Evolutionary conservation across 2,888 invertebrate species (phyloP), one percentile per base, ranked within the genome.

Genomic region (Caenorhabditis auriculariae): DNA sequence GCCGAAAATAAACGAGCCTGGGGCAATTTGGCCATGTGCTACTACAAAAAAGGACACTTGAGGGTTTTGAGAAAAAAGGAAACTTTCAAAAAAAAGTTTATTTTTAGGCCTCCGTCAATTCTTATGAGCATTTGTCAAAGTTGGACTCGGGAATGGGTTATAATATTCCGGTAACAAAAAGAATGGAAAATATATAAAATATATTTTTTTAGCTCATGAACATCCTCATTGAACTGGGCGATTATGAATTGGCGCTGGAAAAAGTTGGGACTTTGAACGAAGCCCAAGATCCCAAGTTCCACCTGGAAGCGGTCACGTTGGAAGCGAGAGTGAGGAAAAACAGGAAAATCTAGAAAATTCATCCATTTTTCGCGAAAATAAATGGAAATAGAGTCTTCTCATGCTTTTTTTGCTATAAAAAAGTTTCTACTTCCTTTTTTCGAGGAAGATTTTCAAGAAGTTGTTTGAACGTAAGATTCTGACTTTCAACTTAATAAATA

Each of bases 71-170:
- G 15, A 43, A 7, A 23, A 15, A 35, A 38, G 21, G 17, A 17
- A 12, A 15, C 9, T 9, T 41, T 15, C 21, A 9, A 15, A 41
- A 15, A 12, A 15, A 9, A 41, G 17, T 17, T 15, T 12, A 19
- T 41, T 56, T 56, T 45, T 27, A 56, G 56, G 66, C 69, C 2
- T 55, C 69, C 1, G 59, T 66, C 26, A 69, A 54, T 29, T 63
- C 69, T 12, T 69, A 69, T 38, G 49, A 49, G 7, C 54, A 69
- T 21, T 44, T 64, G 26, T 35, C 61, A 0, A 43, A 54, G 27
- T 45, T 66, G 35, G 45, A 64, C 9, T 51, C 44, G 7, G 54
- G 48, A 19, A 54, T 54, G 29, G 62, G 60, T 21, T 64, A 54
- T 37, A 37, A 29, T 7, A 54, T 66, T 38, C 48, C 63, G 43